Conservation (phyloP, 2,113 vertebrate species). For the Elgaria multicarinata region DNA sequence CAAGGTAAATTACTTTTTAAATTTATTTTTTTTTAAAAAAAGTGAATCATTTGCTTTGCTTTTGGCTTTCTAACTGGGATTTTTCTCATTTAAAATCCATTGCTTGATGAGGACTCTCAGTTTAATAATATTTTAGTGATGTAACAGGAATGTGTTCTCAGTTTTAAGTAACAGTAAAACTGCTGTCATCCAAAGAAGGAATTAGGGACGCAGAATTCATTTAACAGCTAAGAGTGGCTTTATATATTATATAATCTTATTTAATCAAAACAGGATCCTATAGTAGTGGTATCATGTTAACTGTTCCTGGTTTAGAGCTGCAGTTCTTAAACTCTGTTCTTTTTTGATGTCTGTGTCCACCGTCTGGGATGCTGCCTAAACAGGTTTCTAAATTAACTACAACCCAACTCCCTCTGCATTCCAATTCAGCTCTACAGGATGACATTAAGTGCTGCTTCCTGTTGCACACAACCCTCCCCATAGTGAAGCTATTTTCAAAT, state of each 20-base stretch:
- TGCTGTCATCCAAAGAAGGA: not conserved
- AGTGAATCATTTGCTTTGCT: not conserved
- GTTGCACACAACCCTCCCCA: too few species aligned
- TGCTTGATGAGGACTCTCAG: constrained; percentile 1
- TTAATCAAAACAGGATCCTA: not conserved
- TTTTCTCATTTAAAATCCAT: not conserved
- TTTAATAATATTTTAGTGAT: constrained; percentile 20
- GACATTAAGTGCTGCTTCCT: not conserved
- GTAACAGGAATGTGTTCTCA: not conserved
- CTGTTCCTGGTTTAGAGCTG: not conserved
- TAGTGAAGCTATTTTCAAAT: not conserved
- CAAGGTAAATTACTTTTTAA: not conserved
- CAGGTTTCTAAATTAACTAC: not conserved
- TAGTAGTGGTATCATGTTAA: not conserved
- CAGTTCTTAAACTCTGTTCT: not conserved
- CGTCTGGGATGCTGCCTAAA: not conserved
- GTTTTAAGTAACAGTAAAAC: constrained; percentile 7
- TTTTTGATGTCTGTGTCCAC: not conserved
- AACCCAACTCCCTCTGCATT: not conserved
- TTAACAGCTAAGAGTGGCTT: not conserved
- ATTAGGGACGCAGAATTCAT: not conserved
- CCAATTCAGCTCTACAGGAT: not conserved
- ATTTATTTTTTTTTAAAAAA: not conserved
- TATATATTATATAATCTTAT: not conserved
- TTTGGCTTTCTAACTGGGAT: not conserved